Percentiles rank a stretch among this genome's conserved stretches.
Conservation (phyloP, 2,113 vertebrate species). For the Eptatretus burgeri region DNA sequence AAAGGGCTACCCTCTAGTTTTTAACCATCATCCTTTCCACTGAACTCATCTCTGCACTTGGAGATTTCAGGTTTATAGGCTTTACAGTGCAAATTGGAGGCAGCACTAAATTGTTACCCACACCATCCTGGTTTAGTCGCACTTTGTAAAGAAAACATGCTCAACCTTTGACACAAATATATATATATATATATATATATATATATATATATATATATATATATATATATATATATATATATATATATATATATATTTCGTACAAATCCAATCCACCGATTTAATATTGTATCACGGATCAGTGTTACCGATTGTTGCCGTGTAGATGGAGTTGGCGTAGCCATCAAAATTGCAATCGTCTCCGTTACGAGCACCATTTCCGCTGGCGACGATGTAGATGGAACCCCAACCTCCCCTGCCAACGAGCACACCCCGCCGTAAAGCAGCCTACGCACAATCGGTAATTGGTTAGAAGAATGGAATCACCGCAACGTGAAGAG, state of each 20-base stretch:
- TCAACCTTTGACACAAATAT: not conserved
- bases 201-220: not conserved
- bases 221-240: not conserved
- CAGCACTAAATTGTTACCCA: not conserved
- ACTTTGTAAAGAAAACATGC: not conserved
- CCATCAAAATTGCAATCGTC: constrained; percentile 97
- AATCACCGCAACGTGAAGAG: no score
- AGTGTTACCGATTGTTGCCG: constrained; percentile 51
- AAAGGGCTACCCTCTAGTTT: not conserved
- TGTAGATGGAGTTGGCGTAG: constrained; percentile 96
- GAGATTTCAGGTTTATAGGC: not conserved
- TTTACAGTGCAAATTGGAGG: not conserved
- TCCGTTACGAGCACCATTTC: constrained; percentile 53
- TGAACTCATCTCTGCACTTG: not conserved
- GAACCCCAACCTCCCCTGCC: constrained; percentile 68
- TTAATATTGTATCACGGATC: no score
- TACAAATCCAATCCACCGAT: not conserved
- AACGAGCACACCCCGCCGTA: constrained; percentile 72
- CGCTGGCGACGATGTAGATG: constrained; percentile 87
- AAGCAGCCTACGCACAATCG: constrained; percentile 28
- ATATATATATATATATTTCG: not conserved
- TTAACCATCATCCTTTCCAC: not conserved
- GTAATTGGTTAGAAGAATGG: no score
- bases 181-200: not conserved
- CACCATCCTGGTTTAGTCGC: not conserved